These are phyloP conservation scores for Trilocha varians DNA, from an alignment of 2,888 invertebrate genomes.

Conservation along the genomic window DNA sequence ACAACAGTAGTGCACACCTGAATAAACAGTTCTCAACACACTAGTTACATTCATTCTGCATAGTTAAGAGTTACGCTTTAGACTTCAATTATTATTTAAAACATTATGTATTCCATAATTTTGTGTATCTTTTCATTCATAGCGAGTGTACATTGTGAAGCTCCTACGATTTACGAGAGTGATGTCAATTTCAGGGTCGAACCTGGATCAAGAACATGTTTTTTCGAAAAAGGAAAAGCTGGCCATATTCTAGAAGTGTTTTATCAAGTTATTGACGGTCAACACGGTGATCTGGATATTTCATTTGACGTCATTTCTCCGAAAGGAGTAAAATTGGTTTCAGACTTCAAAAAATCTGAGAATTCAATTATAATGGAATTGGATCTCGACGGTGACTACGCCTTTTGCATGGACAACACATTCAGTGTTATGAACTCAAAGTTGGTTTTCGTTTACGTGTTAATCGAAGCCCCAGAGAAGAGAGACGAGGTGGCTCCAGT, in stretches of 20 bases:
- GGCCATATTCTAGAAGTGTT: constrained; percentile 53
- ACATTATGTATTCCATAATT: background rate
- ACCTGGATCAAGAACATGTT: constrained; percentile 46
- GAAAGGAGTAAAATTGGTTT: constrained; percentile 70
- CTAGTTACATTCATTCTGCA: background rate
- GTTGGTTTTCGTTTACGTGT: constrained; percentile 84
- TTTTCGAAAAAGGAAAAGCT: constrained; percentile 44
- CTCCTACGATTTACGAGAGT: constrained; percentile 35
- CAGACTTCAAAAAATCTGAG: constrained; percentile 79
- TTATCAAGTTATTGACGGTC: constrained; percentile 82
- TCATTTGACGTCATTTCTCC: constrained; percentile 82
- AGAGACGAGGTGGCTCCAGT: constrained; percentile 34
- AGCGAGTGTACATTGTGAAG: constrained; percentile 16
- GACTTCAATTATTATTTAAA: background rate
- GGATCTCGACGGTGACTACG: constrained; percentile 79
- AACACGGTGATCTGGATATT: constrained; percentile 87
- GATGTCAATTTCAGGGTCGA: constrained; percentile 54
- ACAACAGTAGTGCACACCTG: constrained; percentile 2
- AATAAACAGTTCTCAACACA: constrained; percentile 2
- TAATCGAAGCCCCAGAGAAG: constrained; percentile 74
- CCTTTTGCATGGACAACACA: constrained; percentile 89
- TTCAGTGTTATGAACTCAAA: constrained; percentile 86
- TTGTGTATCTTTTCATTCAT: constrained; percentile 1
- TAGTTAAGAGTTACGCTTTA: background rate
- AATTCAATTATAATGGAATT: constrained; percentile 78